These are phyloP conservation scores for Notothenia coriiceps DNA, from an alignment of 2,113 vertebrate species.

Conservation along the genomic window DNA sequence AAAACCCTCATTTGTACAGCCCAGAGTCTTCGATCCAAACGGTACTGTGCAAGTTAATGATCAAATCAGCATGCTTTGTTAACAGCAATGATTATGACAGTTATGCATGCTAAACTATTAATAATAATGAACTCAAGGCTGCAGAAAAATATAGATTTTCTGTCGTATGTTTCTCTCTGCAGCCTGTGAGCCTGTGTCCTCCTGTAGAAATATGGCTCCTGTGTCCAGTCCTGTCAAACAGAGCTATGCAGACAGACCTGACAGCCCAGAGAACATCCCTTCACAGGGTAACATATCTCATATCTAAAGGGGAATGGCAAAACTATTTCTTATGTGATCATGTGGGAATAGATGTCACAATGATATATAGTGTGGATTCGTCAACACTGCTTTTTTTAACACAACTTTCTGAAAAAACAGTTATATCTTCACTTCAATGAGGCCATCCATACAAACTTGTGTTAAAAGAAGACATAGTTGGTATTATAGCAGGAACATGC, in stretches of 20 bases:
- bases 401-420: neutral
- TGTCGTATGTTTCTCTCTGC: slow-evolving; percentile 8
- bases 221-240: slow-evolving; percentile 77
- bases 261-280: slow-evolving; percentile 61
- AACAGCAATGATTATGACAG: neutral
- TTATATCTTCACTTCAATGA: neutral
- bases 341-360: neutral
- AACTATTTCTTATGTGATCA: neutral
- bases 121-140: neutral
- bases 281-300: slow-evolving; percentile 56
- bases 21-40: slow-evolving; percentile 86
- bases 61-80: slow-evolving; percentile 10
- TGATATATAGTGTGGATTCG: neutral
- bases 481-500: neutral
- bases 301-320: no score
- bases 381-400: neutral
- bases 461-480: neutral
- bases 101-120: neutral
- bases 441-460: neutral
- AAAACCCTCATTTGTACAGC: slow-evolving; percentile 95
- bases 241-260: slow-evolving; percentile 66
- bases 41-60: slow-evolving; percentile 77
- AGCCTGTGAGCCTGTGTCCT: slow-evolving; percentile 63
- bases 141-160: neutral
- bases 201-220: slow-evolving; percentile 65